Evolutionary conservation across 2,888 invertebrate species (phyloP).

Genomic region (Crepidodera aurea): DNA sequence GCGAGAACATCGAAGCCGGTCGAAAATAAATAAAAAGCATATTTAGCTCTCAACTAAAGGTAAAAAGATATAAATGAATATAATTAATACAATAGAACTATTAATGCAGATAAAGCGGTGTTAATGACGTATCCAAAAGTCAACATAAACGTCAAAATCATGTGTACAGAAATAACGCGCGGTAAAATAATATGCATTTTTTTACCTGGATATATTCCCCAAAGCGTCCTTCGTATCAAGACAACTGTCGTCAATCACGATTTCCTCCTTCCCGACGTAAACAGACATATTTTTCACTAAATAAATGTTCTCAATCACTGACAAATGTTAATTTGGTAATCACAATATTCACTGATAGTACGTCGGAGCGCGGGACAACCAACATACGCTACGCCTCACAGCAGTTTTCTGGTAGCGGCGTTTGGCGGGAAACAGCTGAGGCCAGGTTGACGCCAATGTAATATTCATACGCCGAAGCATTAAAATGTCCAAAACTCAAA

Average conservation of each 20-base stretch:
- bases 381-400: conserved; percentile 66
- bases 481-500: conserved; percentile 9
- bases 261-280: conserved; percentile 64
- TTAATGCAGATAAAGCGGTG: conserved; percentile 16
- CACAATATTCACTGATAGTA: conserved; percentile 47
- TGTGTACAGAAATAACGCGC: conserved; percentile 52
- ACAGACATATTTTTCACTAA: conserved; percentile 62
- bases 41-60: neutral
- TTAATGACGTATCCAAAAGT: conserved; percentile 39
- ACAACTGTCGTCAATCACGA: conserved; percentile 65
- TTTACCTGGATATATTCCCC: conserved; percentile 64
- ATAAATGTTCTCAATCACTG: conserved; percentile 45
- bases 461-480: conserved; percentile 56
- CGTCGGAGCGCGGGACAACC: conserved; percentile 59
- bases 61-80: neutral
- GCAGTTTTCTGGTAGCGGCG: conserved; percentile 71
- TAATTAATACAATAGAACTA: neutral
- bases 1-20: conserved; percentile 31
- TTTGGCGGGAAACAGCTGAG: conserved; percentile 78
- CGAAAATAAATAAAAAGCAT: conserved; percentile 9
- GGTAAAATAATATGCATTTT: conserved; percentile 47
- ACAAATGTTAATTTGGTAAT: conserved; percentile 45
- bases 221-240: conserved; percentile 65
- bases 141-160: conserved; percentile 57
- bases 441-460: conserved; percentile 62